These are phyloP conservation scores for Crocuta crocuta DNA, from an alignment of 2,113 vertebrate species.

Conservation along the genomic window DNA sequence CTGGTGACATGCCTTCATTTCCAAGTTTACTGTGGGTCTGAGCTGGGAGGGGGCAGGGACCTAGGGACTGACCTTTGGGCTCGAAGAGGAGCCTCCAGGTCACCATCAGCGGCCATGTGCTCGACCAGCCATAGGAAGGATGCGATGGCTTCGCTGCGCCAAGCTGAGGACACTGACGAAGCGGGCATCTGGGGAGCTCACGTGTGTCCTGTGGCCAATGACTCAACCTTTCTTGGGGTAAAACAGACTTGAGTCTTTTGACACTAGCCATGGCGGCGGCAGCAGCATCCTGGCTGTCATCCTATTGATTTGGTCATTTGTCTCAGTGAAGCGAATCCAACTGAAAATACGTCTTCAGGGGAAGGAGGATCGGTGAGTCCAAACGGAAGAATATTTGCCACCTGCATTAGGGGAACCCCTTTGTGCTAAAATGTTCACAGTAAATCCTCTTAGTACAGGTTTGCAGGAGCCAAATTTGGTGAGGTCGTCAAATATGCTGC, in stretches of 20 bases:
- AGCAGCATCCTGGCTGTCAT: neutral
- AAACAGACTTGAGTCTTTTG: neutral
- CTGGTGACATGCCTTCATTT: neutral
- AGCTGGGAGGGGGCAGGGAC: neutral
- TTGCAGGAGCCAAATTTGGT: neutral
- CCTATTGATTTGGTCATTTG: neutral
- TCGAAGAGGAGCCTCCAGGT: neutral
- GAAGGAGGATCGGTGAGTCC: neutral
- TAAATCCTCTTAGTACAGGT: neutral
- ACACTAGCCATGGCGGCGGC: neutral
- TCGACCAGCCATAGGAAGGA: neutral
- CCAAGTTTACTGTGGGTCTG: neutral
- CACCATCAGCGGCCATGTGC: accelerated
- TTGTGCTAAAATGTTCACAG: neutral
- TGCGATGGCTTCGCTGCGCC: accelerated
- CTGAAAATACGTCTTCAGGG: neutral
- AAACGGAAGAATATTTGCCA: neutral
- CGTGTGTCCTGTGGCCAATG: neutral
- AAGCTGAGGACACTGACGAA: neutral
- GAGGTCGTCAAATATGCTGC: no score
- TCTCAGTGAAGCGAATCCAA: neutral
- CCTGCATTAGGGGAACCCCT: neutral
- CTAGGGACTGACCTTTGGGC: neutral
- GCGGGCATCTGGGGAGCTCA: neutral
- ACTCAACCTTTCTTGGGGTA: neutral